Base-by-base conservation (phyloP, 37 sponge, comb jelly and placozoan species). In the Geodia barretti region DNA sequence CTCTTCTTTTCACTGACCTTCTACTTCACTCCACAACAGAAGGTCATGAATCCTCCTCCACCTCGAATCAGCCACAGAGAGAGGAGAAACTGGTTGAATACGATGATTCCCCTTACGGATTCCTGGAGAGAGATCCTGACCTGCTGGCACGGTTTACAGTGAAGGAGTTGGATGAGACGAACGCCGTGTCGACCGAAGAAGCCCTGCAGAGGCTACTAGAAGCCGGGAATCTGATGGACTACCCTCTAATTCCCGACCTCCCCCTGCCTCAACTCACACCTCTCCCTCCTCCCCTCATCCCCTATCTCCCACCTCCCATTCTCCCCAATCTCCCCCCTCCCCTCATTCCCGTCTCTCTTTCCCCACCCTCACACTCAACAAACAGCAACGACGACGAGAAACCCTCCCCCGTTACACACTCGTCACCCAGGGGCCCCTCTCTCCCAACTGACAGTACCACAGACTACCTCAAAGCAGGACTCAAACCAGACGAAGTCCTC, bases 401-500 rank as follows among this genome's bases (percentile, higher is more conserved):
- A 21, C 65, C 28, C 24, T 19, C 24, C 40, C 41, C 67, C 23
- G 67, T 65, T 25, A 28, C n/a, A 28, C 61, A 31, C 34, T 5
- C 23, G 2, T 35, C 59, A 3, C 42, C 23, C 29, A 26, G n/a
- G 71, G 74, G 36, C 5, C 71, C 71, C 5, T 35, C 66, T 0
- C 7, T 47, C 7, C 54, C 54, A 17, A 14, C 14, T 47, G 54
- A 47, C 14, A 14, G 54, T 14, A 17, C 54, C 11, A 14, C 54
- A 47, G 75, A 73, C 25, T 83, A 73, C 41, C 62, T 81, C 24
- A 34, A 36, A 11, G 59, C 14, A 19, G 67, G 67, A 17, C 30
- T 62, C 74, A 64, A 63, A 14, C 83, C 83, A 4, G 83, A 83
- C 41, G 67, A 83, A 63, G 83, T 83, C 4, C 36, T 83, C 25